Evolutionary conservation across 2,888 invertebrate species (phyloP).

Genomic region (Malthinus flaveolus): DNA sequence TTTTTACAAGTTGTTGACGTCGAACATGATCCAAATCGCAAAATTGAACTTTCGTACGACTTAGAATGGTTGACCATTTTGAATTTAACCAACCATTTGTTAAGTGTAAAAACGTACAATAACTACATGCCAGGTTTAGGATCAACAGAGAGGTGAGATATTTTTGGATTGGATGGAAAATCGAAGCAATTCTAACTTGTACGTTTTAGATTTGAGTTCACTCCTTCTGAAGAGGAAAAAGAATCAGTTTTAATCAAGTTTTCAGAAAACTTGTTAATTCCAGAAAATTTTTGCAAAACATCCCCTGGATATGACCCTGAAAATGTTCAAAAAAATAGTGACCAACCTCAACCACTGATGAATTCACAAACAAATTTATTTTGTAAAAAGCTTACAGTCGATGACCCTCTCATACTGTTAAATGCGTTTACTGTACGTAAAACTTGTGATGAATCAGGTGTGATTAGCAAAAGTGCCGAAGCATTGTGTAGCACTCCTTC

Average conservation of each 20-base stretch:
- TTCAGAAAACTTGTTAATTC: slow-evolving; percentile 68
- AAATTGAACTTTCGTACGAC: slow-evolving; percentile 73
- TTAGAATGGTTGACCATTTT: slow-evolving; percentile 93
- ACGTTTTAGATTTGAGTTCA: slow-evolving; percentile 66
- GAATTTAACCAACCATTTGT: slow-evolving; percentile 84
- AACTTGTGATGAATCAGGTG: slow-evolving; percentile 15
- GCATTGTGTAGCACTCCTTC: background rate
- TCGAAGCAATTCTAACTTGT: background rate
- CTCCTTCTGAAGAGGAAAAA: slow-evolving; percentile 76
- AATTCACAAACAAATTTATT: slow-evolving; percentile 73
- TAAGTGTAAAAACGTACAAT: slow-evolving; percentile 69
- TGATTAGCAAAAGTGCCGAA: background rate
- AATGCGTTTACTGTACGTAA: slow-evolving; percentile 38
- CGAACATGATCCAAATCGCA: slow-evolving; percentile 60
- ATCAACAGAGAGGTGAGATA: slow-evolving; percentile 61
- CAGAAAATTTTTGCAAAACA: slow-evolving; percentile 78
- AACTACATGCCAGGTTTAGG: slow-evolving; percentile 85
- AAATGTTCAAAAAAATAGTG: slow-evolving; percentile 38
- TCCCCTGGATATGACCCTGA: slow-evolving; percentile 64
- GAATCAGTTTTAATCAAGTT: slow-evolving; percentile 66
- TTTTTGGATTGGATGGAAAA: background rate
- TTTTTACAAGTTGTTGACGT: slow-evolving; percentile 83
- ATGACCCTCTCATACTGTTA: slow-evolving; percentile 77
- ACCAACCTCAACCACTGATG: slow-evolving; percentile 59
- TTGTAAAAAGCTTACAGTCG: slow-evolving; percentile 71